Evolutionary conservation across 2,888 invertebrate species (phyloP).

Genomic region (Neoscelio sp.): DNA sequence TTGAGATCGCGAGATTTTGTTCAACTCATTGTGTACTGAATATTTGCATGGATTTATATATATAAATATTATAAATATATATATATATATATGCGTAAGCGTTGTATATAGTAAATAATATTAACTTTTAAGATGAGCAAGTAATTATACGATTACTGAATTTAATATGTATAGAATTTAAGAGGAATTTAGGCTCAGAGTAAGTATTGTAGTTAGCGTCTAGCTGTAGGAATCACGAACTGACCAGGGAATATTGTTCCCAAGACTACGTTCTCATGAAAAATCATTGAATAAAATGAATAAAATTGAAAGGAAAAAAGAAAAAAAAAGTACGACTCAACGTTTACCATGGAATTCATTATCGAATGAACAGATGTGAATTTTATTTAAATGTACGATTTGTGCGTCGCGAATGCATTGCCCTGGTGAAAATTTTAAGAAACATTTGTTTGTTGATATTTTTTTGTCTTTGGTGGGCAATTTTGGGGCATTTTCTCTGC

Average conservation of each 20-base stretch:
- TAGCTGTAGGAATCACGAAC: conserved; percentile 81
- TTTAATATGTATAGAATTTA: conserved; percentile 76
- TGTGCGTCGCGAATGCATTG: conserved; percentile 46
- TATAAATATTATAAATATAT: conserved; percentile 65
- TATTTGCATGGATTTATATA: conserved; percentile 32
- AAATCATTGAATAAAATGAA: conserved; percentile 73
- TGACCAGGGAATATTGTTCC: conserved; percentile 78
- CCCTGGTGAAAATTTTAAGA: conserved; percentile 14
- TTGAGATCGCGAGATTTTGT: background rate
- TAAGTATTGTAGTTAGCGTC: conserved; percentile 81
- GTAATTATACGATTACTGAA: conserved; percentile 81
- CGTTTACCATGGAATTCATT: conserved; percentile 74
- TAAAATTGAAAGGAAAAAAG: conserved; percentile 36
- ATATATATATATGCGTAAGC: conserved; percentile 76
- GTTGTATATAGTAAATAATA: conserved; percentile 83
- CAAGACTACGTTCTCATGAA: conserved; percentile 81
- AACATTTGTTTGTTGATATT: too few relatives aligned
- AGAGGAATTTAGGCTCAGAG: conserved; percentile 71
- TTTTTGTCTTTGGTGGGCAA: too few relatives aligned
- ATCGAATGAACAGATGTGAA: conserved; percentile 76
- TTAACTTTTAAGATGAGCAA: conserved; percentile 81
- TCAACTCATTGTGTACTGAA: background rate
- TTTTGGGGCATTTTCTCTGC: too few relatives aligned
- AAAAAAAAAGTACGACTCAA: conserved; percentile 43
- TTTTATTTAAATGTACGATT: conserved; percentile 80